Base-by-base conservation (phyloP, 2,888 invertebrate genomes). In the Germaria angustata region DNA sequence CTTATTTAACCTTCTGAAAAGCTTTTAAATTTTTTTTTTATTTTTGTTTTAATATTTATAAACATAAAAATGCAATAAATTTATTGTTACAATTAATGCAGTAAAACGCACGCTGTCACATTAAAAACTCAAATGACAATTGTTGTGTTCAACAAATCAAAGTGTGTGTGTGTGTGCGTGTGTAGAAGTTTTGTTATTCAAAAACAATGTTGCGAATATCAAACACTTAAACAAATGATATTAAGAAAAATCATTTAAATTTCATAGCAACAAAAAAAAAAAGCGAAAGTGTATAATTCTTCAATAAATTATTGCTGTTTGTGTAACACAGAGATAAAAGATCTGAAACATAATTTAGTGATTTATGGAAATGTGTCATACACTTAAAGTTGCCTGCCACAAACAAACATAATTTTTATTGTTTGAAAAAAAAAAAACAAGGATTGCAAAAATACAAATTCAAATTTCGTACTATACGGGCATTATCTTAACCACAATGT, bases 291-390 rank as follows among this genome's bases (percentile, higher is more conserved):
- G 41, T 61, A 51, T 57, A 51, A 51, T 51, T 39, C 44, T 46
- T 6, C 17, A 17, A 28, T 49, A 57, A 63, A 24, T 3, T 53
- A 20, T 51, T 9, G 20, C 2, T n/a, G 4, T 28, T 55, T 57
- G n/a, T 46, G 7, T 24, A 24, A 13, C 28, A 17, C 15, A 15
- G 46, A 77, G 46, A 77, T 34, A 46, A 69, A 71, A 53, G 17
- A 78, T 63, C 36, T 53, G 0, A 34, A 69, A 63, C 22, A 79
- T 32, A 51, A 65, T 71, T 72, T 65, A 57, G 24, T 41, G 49
- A 72, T 73, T 72, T 79, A 72, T 79, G 72, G 17, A 79, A 79
- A 66, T 66, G 51, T 59, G 79, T 66, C 57, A 66, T 22, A 66
- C 9, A 36, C 17, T 63, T 46, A 34, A 71, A 71, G 28, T 28